These are phyloP conservation scores for Pseudorhiza aurosa DNA, from an alignment of 30 jellyfish, hydroid and myxozoan species.

Conservation along the genomic window DNA sequence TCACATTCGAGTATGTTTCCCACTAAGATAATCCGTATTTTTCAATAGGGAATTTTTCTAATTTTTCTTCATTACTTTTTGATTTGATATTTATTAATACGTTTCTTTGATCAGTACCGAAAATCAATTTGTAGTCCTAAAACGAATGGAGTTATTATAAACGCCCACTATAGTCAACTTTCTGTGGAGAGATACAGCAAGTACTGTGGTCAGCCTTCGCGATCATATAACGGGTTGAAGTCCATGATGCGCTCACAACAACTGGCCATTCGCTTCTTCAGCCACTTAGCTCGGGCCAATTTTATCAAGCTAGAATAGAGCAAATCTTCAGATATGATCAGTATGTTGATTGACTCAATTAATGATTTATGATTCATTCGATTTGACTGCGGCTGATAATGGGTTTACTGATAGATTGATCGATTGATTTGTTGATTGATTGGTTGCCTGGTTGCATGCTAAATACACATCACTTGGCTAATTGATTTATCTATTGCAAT, in stretches of 20 bases:
- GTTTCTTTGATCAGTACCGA: neutral
- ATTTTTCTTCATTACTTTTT: slow-evolving; percentile 15
- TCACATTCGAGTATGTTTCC: neutral
- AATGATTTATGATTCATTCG: too few relatives aligned
- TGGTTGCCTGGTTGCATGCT: neutral
- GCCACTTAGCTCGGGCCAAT: too few relatives aligned
- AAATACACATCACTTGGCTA: neutral
- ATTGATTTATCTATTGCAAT: neutral
- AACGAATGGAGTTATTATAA: neutral
- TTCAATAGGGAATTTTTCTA: slow-evolving; percentile 9
- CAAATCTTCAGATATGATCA: too few relatives aligned
- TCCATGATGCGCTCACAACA: too few relatives aligned
- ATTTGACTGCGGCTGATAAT: neutral
- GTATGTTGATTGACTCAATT: too few relatives aligned
- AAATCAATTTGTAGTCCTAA: neutral
- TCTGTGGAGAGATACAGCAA: too few relatives aligned
- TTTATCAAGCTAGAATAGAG: too few relatives aligned
- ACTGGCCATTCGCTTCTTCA: too few relatives aligned
- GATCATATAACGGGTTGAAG: too few relatives aligned
- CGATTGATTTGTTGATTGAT: neutral
- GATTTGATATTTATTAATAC: neutral
- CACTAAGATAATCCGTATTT: slow-evolving; percentile 13
- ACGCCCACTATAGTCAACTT: slow-evolving; percentile 6
- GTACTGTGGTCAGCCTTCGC: too few relatives aligned
- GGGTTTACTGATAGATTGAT: neutral